Evolutionary conservation across 1,140 invertebrate genomes (phyloP).

Genomic region (Anadara kagoshimensis): DNA sequence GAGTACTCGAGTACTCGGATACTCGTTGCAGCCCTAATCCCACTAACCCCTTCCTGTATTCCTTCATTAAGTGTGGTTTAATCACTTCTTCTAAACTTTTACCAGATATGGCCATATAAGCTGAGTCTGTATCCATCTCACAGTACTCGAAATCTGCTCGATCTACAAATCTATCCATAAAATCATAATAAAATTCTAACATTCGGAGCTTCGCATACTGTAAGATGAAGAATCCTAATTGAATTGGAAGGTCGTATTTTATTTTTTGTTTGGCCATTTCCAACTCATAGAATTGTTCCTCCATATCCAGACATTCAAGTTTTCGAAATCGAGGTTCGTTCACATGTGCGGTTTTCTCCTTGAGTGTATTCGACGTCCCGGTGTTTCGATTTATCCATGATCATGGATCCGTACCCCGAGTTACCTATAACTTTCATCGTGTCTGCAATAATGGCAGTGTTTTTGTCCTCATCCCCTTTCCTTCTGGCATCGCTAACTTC

Average conservation of each 20-base stretch:
- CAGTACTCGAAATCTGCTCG: conserved; percentile 28
- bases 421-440: conserved; percentile 46
- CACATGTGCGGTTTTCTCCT: conserved; percentile 14
- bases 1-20: too few relatives aligned
- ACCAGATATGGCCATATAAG: conserved; percentile 33
- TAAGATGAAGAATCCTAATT: conserved; percentile 4
- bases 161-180: conserved; percentile 24
- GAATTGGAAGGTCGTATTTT: conserved; percentile 1
- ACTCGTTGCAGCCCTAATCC: too few relatives aligned
- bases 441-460: conserved; percentile 45
- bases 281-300: conserved; percentile 11
- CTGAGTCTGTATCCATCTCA: conserved; percentile 43
- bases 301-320: conserved; percentile 4
- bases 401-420: conserved; percentile 33
- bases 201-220: conserved; percentile 27
- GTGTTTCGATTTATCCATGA: conserved; percentile 43
- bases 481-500: conserved; percentile 44
- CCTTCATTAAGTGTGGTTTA: background rate
- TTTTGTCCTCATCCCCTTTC: conserved; percentile 33
- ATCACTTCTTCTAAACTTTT: conserved; percentile 4
- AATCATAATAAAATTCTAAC: conserved; percentile 47
- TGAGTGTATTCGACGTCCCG: conserved; percentile 20
- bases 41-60: background rate
- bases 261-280: conserved; percentile 5
- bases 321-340: conserved; percentile 27